Conservation (phyloP, 2,888 invertebrate genomes). For the Biston betularia region DNA sequence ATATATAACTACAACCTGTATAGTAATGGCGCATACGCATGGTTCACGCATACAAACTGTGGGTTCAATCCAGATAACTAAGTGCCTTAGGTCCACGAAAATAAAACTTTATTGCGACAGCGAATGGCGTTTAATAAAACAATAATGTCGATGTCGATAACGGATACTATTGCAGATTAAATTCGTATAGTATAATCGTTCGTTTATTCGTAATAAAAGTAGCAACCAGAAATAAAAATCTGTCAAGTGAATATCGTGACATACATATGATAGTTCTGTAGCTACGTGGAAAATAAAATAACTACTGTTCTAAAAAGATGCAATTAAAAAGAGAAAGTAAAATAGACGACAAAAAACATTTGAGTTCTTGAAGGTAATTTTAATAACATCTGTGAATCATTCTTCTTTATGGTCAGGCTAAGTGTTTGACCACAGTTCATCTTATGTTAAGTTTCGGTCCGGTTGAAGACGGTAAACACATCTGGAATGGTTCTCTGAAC, state of each 20-base stretch:
- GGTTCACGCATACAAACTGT: conserved; percentile 36
- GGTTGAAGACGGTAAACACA: too few species aligned
- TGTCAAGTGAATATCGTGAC: too few species aligned
- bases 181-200: background rate
- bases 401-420: too few species aligned
- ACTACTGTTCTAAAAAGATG: background rate
- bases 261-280: too few species aligned
- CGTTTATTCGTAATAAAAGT: background rate
- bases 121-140: conserved; percentile 6
- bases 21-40: background rate
- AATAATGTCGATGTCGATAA: conserved; percentile 5
- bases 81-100: conserved; percentile 13
- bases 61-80: conserved; percentile 22
- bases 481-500: too few species aligned
- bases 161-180: background rate
- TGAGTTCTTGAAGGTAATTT: too few species aligned
- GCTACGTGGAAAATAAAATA: too few species aligned
- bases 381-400: too few species aligned
- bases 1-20: conserved; percentile 15
- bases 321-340: background rate
- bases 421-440: too few species aligned
- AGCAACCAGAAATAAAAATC: background rate
- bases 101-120: conserved; percentile 14
- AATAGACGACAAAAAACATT: too few species aligned
- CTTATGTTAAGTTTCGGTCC: too few species aligned